phyloP scores from a whole-genome alignment of 2,888 invertebrate genomes.

The Caenorhabditis sp. region DNA sequence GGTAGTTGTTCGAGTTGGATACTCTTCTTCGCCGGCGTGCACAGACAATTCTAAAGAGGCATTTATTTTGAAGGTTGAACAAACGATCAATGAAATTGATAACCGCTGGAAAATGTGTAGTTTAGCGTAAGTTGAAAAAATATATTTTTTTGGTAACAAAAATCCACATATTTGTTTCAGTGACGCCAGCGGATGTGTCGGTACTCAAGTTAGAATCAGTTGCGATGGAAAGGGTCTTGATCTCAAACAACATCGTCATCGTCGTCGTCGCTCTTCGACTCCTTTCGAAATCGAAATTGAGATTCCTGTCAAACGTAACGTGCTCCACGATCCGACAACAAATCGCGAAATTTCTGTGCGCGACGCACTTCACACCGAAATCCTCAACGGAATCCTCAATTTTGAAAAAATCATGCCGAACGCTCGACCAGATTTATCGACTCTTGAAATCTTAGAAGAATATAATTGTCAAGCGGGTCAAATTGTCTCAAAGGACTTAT shows the following conservation, averaged over 20 bases:
- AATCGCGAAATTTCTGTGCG: conserved; percentile 70
- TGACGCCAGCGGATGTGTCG: conserved; percentile 84
- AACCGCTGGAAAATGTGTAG: conserved; percentile 97
- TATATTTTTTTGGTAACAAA: neutral
- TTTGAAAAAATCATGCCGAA: conserved; percentile 78
- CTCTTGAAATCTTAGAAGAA: conserved; percentile 85
- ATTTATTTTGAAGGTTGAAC: conserved; percentile 81
- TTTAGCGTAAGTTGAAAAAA: conserved; percentile 31
- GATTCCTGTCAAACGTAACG: conserved; percentile 50
- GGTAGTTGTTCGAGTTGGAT: conserved; percentile 89
- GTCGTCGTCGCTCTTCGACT: conserved; percentile 15
- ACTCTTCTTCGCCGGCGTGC: conserved; percentile 94
- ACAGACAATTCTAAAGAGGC: conserved; percentile 82
- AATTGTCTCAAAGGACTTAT: conserved; percentile 90
- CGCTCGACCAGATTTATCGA: conserved; percentile 90
- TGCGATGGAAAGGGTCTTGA: conserved; percentile 71
- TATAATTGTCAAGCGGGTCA: conserved; percentile 91
- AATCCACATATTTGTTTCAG: conserved; percentile 17
- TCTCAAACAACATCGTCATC: conserved; percentile 67
- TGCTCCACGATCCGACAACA: conserved; percentile 14
- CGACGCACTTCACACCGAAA: conserved; percentile 84
- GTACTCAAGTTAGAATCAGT: conserved; percentile 77
- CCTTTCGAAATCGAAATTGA: conserved; percentile 45
- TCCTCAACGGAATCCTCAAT: conserved; percentile 81
- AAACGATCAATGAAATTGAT: conserved; percentile 88